Base-by-base conservation (phyloP, 2,797 vertebrate species). In the Caiman crocodilus region DNA sequence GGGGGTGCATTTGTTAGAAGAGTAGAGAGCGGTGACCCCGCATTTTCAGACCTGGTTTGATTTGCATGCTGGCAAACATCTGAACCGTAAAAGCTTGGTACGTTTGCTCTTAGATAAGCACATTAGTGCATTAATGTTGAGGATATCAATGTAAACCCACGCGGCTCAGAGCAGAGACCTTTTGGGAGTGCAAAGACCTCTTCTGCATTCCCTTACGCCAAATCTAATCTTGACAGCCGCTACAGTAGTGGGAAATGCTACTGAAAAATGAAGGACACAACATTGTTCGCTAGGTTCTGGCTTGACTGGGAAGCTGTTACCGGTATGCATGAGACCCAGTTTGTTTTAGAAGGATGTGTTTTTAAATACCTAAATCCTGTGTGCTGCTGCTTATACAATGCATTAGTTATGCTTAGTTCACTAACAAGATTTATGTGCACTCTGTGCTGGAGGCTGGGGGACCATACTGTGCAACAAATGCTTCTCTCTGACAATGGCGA, bases 401-500 rank as follows among this genome's bases (percentile, higher is more conserved):
- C 63, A 82, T 95, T 93, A 84, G 76, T 92, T 95, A 61, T 84
- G 87, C 92, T 89, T 60, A 69, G 84, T 84, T 95, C 92, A 28
- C 91, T 93, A 30, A 79, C 77, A 71, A 87, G 95, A 76, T 94
- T 87, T 90, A 79, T 2, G 9, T 57, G 67, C 35, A 21, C 1
- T 0, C 75, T 84, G 69, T 35, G 90, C 85, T 85, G 4, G 57
- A 59, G 59, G 91, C 90, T 89, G 90, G 0, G 18, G 83, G 89
- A 35, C 81, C 61, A 76, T 58, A 69, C 82, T n/a, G 28, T 59
- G 77, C 78, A 78, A 6, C 35, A 42, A 80, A 73, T 58, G 59
- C 88, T 77, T 67, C 14, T 75, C 76, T 75, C 79, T 28, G 50
- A 75, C 76, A 55, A 13, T 3, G 11, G 42, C 1, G 0, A 23